Evolutionary conservation across 2,888 invertebrate genomes (phyloP), one percentile per base, ranked within the genome.

Genomic region (Yponomeuta sedellus): DNA sequence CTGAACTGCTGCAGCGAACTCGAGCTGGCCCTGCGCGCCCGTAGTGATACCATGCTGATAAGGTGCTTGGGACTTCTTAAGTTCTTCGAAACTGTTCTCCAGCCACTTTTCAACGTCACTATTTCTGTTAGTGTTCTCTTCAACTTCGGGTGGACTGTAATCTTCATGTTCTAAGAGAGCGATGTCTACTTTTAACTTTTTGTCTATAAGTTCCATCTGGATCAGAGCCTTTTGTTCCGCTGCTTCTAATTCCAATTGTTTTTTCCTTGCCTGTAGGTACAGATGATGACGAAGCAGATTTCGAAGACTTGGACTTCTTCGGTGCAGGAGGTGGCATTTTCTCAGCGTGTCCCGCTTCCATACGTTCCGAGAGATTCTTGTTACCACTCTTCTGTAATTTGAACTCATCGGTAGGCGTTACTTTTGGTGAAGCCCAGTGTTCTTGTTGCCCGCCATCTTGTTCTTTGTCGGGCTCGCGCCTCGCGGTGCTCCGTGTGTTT

Each of bases 181-280:
- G 3, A 11, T 44, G 44, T 16, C 16, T 2, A 44, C 44, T 34
- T 16, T 44, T 16, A 58, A 22, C 19, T 19, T 11, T 22, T 16
- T 58, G 22, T 58, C 58, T n/a, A 58, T 58, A 10, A 20, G 58
- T 22, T 16, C 58, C 20, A 40, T 63, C 19, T n/a, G 56, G 34
- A 64, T 39, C 40, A 40, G 12, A n/a, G 52, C 64, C 22, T 64
- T 52, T 44, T 19, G n/a, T 19, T 40, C 52, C 16, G 40, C 64
- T 10, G 64, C 64, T 44, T 64, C 64, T 19, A 64, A 52, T 20
- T 64, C 20, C 22, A 64, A 10, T 10, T 44, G 52, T 6, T 57
- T 57, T 16, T 16, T 44, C 44, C 11, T 44, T 44, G 44, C 16
- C 16, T 44, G n/a, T n/a, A n/a, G n/a, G 12, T 4, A 16, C 16